Conservation (phyloP, 2,113 vertebrate species). For the Gulo gulo region DNA sequence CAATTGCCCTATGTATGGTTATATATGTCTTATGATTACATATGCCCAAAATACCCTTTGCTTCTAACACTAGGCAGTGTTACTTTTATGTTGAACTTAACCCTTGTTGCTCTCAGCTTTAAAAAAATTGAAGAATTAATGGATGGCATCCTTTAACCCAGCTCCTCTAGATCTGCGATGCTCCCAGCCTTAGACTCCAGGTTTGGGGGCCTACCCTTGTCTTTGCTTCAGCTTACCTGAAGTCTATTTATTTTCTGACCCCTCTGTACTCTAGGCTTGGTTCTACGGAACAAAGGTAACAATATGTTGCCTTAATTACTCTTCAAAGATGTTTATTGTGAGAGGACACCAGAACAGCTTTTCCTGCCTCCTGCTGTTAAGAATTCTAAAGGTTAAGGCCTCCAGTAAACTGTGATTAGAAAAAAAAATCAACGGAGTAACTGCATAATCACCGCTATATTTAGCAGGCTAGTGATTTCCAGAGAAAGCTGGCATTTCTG, state of each 20-base stretch:
- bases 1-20: background rate
- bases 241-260: background rate
- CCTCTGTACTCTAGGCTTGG: background rate
- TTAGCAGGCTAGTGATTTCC: constrained; percentile 64
- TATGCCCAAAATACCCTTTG: background rate
- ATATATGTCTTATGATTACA: background rate
- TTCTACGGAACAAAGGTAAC: constrained; percentile 76
- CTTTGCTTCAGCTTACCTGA: background rate
- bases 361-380: constrained; percentile 75
- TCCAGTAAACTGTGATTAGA: constrained; percentile 78
- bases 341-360: constrained; percentile 75
- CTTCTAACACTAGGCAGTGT: background rate
- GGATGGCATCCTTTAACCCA: no score
- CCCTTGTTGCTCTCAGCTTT: background rate
- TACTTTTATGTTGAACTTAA: background rate
- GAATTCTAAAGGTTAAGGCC: constrained; percentile 74
- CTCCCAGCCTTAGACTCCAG: background rate
- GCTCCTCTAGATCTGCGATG: background rate
- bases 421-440: constrained; percentile 72
- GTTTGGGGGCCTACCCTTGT: background rate
- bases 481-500: constrained; percentile 61
- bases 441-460: constrained; percentile 69
- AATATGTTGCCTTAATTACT: constrained; percentile 79
- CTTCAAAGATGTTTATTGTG: constrained; percentile 75
- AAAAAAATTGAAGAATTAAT: background rate